Conservation (phyloP, 2,888 invertebrate species). For the Zelleria hepariella region DNA sequence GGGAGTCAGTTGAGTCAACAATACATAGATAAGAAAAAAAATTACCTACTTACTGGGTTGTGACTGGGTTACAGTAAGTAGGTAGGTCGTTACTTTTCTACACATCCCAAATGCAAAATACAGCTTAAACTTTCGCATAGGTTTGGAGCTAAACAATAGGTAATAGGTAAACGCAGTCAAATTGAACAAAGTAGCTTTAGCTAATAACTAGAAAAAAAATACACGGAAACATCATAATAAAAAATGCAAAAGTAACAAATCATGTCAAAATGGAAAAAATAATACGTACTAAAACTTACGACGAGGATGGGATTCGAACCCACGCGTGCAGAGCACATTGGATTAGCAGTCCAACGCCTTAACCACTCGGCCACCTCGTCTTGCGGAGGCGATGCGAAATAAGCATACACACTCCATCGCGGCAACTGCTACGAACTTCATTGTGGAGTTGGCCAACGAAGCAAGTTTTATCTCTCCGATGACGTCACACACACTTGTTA, state of each 20-base stretch:
- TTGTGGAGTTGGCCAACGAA: neutral
- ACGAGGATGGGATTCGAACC: conserved; percentile 88
- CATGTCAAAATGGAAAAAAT: neutral
- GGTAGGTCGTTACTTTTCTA: too few species aligned
- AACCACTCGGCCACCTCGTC: conserved; percentile 90
- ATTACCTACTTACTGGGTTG: too few species aligned
- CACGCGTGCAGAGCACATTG: conserved; percentile 89
- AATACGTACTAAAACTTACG: conserved; percentile 44
- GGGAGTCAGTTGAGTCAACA: neutral
- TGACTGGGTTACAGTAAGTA: too few species aligned
- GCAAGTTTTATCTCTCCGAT: neutral
- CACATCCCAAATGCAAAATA: too few species aligned
- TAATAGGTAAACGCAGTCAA: too few species aligned
- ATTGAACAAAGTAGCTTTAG: too few species aligned
- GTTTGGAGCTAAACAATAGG: too few species aligned
- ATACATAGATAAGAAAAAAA: too few species aligned
- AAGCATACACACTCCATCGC: neutral
- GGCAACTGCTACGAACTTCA: neutral
- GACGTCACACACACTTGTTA: neutral
- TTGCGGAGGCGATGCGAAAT: conserved; percentile 17
- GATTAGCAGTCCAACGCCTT: conserved; percentile 90
- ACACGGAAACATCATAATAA: neutral
- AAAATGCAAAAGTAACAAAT: neutral
- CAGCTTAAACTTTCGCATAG: too few species aligned
- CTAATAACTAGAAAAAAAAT: neutral